These are phyloP conservation scores for Myodes glareolus DNA, from an alignment of 2,113 vertebrate genomes.

Conservation along the genomic window DNA sequence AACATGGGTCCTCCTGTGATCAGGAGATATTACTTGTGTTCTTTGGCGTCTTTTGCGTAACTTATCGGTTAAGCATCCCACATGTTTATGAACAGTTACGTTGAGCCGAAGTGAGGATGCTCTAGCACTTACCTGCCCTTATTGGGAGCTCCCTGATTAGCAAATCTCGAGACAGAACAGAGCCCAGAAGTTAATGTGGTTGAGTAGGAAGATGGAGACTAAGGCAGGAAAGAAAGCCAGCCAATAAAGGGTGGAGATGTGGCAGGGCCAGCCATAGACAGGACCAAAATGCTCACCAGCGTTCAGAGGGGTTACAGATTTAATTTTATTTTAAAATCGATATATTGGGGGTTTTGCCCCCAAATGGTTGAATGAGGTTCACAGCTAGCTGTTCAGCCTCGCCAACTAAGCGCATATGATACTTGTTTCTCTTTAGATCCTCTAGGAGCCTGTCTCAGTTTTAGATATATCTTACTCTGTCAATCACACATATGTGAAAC, in stretches of 20 bases:
- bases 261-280: background rate
- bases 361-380: background rate
- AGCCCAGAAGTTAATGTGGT: background rate
- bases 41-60: background rate
- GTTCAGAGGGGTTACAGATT: background rate
- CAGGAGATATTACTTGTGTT: conserved; percentile 13
- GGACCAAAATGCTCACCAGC: background rate
- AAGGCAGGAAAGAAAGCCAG: background rate
- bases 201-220: background rate
- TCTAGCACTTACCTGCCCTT: background rate
- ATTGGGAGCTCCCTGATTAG: background rate
- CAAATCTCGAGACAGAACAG: background rate
- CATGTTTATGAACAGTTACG: background rate
- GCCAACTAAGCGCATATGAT: background rate
- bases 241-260: background rate
- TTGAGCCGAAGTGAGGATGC: background rate
- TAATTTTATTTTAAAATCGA: background rate
- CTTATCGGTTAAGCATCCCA: background rate
- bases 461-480: conserved; percentile 2
- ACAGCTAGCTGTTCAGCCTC: background rate
- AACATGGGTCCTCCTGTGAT: background rate
- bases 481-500: conserved; percentile 49
- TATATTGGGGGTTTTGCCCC: background rate
- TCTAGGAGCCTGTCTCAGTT: conserved; percentile 5
- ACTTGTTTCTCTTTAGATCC: background rate